These are phyloP conservation scores for Tretioscincus oriximinensis DNA, from an alignment of 2,113 vertebrate genomes.

Conservation along the genomic window DNA sequence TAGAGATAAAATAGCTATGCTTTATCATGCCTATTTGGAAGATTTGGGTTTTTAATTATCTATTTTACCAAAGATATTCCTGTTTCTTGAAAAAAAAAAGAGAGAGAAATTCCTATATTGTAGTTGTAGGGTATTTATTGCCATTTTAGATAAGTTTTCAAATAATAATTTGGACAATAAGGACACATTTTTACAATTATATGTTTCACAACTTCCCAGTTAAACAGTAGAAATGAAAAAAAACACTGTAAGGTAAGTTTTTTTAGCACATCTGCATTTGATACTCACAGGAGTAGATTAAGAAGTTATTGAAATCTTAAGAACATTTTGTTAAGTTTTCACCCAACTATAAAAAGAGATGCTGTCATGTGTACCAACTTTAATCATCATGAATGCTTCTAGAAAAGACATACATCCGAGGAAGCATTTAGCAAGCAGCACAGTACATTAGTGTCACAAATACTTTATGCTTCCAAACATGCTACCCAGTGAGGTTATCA, in stretches of 20 bases:
- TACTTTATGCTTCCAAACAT: background rate
- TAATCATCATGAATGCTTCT: constrained; percentile 1
- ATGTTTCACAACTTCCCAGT: background rate
- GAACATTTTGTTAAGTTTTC: background rate
- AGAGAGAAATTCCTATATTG: background rate
- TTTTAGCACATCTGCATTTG: background rate
- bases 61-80: background rate
- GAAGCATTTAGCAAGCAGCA: background rate
- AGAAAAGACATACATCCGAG: constrained; percentile 12
- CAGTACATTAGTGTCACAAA: accelerated
- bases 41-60: background rate
- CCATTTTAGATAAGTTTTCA: background rate
- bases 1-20: accelerated
- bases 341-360: background rate
- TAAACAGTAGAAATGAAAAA: background rate
- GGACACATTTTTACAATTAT: background rate
- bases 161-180: accelerated
- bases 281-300: accelerated
- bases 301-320: background rate
- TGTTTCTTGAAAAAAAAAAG: background rate
- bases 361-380: constrained; percentile 4
- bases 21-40: background rate
- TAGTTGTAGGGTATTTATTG: background rate
- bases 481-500: constrained; percentile 34
- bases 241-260: accelerated